These are phyloP conservation scores for Trichonephila clavipes DNA, from an alignment of 1,140 invertebrate species.

Conservation along the genomic window DNA sequence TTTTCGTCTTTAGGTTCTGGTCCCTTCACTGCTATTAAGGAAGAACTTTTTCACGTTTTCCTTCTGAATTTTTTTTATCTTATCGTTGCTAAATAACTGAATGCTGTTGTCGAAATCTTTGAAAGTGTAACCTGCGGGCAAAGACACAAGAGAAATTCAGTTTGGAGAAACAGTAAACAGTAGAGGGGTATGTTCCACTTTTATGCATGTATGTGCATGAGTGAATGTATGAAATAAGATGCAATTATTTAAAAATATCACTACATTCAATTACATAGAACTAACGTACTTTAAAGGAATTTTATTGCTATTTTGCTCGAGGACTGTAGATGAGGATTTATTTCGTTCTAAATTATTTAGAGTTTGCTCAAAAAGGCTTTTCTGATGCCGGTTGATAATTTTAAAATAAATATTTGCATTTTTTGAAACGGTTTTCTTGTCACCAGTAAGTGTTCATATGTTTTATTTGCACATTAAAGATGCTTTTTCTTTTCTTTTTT, in stretches of 20 bases:
- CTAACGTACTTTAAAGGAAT: not conserved
- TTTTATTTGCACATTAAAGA: too few species aligned
- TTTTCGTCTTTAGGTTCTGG: not conserved
- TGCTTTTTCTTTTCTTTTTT: too few species aligned
- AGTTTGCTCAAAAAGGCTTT: too few species aligned
- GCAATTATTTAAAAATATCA: slow-evolving; percentile 55
- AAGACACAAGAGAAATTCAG: not conserved
- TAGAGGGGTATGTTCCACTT: not conserved
- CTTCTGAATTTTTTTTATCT: not conserved
- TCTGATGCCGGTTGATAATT: too few species aligned
- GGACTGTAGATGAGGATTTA: too few species aligned
- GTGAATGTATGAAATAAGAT: not conserved
- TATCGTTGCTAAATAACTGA: not conserved
- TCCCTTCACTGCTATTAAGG: slow-evolving; percentile 35
- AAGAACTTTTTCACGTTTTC: not conserved
- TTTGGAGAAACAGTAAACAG: slow-evolving; percentile 44
- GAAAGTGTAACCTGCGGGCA: slow-evolving; percentile 22
- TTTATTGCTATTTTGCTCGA: not conserved
- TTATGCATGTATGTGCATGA: not conserved
- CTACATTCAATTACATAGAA: slow-evolving; percentile 5
- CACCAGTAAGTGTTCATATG: too few species aligned
- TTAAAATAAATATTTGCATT: too few species aligned
- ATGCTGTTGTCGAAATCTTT: slow-evolving; percentile 22
- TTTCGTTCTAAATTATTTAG: too few species aligned
- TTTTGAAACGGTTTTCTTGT: too few species aligned